These are phyloP conservation scores for Galagoides demidoff DNA, from an alignment of 2,797 vertebrate genomes.

Conservation along the genomic window DNA sequence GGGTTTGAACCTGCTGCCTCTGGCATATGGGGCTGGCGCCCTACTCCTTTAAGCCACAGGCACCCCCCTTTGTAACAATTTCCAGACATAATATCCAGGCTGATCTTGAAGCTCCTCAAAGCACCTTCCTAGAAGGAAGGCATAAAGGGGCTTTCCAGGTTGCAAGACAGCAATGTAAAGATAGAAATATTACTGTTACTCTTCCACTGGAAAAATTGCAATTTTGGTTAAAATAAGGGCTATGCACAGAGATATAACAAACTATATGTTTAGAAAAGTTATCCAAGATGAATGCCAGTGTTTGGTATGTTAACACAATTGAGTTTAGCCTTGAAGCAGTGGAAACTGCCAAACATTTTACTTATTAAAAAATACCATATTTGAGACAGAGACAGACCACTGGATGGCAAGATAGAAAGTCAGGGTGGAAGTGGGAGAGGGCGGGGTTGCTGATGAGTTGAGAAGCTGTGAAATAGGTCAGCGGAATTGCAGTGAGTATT, in stretches of 20 bases:
- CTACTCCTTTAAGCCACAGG: no score
- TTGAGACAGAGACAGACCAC: not conserved
- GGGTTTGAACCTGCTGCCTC: no score
- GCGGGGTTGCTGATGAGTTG: not conserved
- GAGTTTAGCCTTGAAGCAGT: not conserved
- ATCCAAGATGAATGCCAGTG: not conserved
- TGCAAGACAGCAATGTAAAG: accelerated
- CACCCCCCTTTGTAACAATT: not conserved
- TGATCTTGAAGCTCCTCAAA: not conserved
- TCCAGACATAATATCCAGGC: not conserved
- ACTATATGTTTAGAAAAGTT: not conserved
- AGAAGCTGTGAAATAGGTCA: not conserved
- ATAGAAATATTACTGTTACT: not conserved
- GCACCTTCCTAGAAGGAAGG: not conserved
- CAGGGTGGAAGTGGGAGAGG: not conserved
- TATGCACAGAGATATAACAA: not conserved
- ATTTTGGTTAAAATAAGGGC: not conserved
- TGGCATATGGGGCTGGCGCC: no score
- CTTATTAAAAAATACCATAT: not conserved
- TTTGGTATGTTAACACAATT: not conserved
- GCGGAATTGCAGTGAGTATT: not conserved
- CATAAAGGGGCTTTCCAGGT: accelerated
- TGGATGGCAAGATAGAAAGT: not conserved
- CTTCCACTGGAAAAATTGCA: not conserved
- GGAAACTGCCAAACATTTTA: not conserved